Evolutionary conservation across 2,888 invertebrate species (phyloP).

Genomic region (Acanthosepion lycidas): DNA sequence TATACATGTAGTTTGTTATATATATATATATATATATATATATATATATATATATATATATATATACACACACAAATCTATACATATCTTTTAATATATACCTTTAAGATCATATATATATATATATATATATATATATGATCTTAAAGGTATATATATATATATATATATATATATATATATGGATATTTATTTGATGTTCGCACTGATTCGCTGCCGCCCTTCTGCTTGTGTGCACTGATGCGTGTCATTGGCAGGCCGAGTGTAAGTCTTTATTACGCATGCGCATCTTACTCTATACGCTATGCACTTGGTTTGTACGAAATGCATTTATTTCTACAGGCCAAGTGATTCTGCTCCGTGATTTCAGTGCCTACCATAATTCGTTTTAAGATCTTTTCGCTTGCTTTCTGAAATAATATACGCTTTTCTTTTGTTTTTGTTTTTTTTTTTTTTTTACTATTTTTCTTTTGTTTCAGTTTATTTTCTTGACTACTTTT

Average conservation of each 20-base stretch:
- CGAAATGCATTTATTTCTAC: background rate
- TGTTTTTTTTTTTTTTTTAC: background rate
- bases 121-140: background rate
- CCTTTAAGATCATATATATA: background rate
- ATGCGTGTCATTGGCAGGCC: slow-evolving; percentile 3
- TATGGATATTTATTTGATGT: background rate
- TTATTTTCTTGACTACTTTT: background rate
- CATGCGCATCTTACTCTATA: background rate
- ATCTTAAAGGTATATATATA: too few species aligned
- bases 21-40: background rate
- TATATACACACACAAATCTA: background rate
- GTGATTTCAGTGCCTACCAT: background rate
- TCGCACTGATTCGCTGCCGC: background rate
- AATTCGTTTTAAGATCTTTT: slow-evolving; percentile 33
- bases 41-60: background rate
- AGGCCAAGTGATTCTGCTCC: slow-evolving; percentile 14
- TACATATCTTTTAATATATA: too few species aligned
- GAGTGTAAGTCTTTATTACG: slow-evolving; percentile 33
- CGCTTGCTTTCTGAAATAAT: background rate
- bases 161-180: background rate
- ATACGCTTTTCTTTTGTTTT: background rate
- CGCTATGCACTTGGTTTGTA: slow-evolving; percentile 17
- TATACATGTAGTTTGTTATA: background rate
- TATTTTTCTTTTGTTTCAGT: background rate
- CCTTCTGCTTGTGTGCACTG: slow-evolving; percentile 33